phyloP scores from a whole-genome alignment of 2,797 vertebrate genomes.

The Apodemus agrarius region DNA sequence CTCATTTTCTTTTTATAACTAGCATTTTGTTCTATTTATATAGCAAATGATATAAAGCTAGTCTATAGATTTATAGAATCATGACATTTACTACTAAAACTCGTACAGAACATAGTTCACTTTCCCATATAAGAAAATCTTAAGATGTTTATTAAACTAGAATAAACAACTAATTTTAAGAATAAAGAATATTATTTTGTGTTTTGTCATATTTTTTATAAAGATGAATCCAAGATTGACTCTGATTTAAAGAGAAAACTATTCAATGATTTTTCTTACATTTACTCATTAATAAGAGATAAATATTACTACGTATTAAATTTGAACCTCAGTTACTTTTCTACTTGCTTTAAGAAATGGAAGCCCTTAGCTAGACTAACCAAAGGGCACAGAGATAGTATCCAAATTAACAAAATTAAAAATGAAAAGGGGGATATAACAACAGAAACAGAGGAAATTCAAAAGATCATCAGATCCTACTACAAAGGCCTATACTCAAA shows the following conservation, averaged over 20 bases:
- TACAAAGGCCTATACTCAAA: too few relatives aligned
- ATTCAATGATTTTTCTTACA: background rate
- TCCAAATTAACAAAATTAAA: too few relatives aligned
- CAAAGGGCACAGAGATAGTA: too few relatives aligned
- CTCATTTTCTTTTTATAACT: constrained; percentile 37
- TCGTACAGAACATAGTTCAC: background rate
- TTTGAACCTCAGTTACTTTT: background rate
- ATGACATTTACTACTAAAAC: constrained; percentile 2
- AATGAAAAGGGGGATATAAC: too few relatives aligned
- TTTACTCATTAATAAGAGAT: constrained; percentile 12
- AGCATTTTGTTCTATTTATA: background rate
- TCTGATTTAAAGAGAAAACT: constrained; percentile 32
- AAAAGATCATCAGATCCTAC: too few relatives aligned
- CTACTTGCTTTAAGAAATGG: background rate
- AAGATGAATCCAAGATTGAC: background rate
- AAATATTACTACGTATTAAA: background rate
- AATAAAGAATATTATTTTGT: constrained; percentile 48
- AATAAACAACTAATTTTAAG: background rate
- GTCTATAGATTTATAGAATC: constrained; percentile 30
- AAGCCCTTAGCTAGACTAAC: too few relatives aligned
- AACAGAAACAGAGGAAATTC: too few relatives aligned
- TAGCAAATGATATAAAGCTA: constrained; percentile 24
- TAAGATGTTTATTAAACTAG: constrained; percentile 32
- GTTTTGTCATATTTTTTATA: constrained; percentile 27
- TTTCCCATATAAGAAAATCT: background rate